Evolutionary conservation across 2,113 vertebrate genomes (phyloP), one percentile per base, ranked within the genome.

Genomic region (Thalassarche chlororhynchos): DNA sequence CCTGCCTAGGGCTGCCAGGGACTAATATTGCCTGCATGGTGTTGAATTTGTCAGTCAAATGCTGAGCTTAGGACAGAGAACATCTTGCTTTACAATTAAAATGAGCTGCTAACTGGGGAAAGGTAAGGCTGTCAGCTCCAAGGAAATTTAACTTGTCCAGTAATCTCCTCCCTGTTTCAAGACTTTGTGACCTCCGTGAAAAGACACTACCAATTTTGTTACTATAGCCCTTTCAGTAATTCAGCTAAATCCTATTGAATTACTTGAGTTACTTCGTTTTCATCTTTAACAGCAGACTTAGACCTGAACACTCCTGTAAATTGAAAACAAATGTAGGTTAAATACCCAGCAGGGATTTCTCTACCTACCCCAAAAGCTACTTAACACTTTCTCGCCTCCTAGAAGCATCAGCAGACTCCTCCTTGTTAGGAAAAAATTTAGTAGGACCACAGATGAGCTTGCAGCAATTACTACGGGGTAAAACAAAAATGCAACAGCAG

Each of bases 251-350:
- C 84, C 57, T 76, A 51, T 25, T 72, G 81, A 92, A 87, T 69
- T 60, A 57, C 57, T 93, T 24, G 26, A 89, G 76, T 72, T 72
- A 60, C 66, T 87, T 82, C 0, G 3, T 80, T 92, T 97, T 93
- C 42, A 40, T 82, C 36, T 89, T 89, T 90, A 89, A 82, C 40
- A 87, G 70, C 65, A 91, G 77, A 65, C 36, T 82, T 71, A 60
- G 66, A 94, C 49, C 21, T 46, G 77, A 84, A 91, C 54, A 38
- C 40, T 78, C 60, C 21, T 23, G 31, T 79, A 93, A 96, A 97
- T 36, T 54, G 81, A 87, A 94, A 91, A 93, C 65, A 87, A 95
- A 91, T 80, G 89, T 89, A 84, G 83, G 69, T 87, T 96, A 96
- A 96, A 96, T 42, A 96, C 61, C 16, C 87, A 92, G 57, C 23